These are phyloP conservation scores for Bettongia penicillata DNA, from an alignment of 2,113 vertebrate genomes.

Conservation along the genomic window DNA sequence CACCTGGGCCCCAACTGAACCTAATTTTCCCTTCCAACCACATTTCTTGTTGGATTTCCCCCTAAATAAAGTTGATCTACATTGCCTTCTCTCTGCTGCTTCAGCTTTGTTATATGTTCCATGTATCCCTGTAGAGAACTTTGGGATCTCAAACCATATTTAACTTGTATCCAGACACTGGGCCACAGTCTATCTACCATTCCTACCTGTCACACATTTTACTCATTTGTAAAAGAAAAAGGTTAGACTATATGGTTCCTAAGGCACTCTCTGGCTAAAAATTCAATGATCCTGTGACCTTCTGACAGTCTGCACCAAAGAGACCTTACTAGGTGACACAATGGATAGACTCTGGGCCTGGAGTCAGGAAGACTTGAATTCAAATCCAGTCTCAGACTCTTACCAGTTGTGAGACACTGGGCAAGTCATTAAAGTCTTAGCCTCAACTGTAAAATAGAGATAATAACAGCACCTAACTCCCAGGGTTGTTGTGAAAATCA, in stretches of 20 bases:
- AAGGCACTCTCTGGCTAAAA: no score
- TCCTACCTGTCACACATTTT: no score
- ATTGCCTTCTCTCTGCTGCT: neutral
- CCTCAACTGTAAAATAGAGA: neutral
- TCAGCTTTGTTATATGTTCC: neutral
- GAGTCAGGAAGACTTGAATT: neutral
- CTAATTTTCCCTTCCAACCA: neutral
- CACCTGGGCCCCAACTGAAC: neutral
- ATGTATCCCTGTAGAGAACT: neutral
- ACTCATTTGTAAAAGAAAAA: no score
- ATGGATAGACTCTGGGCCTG: no score
- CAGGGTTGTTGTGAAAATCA: neutral
- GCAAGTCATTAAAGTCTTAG: neutral
- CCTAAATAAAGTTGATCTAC: neutral
- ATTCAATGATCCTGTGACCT: no score
- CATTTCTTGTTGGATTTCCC: neutral
- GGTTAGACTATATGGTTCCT: no score
- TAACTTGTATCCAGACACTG: no score
- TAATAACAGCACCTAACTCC: neutral
- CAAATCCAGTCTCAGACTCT: neutral
- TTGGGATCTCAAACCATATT: no score
- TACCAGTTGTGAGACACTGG: neutral
- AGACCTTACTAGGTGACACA: no score
- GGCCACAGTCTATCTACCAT: no score
- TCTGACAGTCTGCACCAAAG: no score